Base-by-base conservation (phyloP, 2,888 invertebrate genomes). In the Neoaliturus tenellus region DNA sequence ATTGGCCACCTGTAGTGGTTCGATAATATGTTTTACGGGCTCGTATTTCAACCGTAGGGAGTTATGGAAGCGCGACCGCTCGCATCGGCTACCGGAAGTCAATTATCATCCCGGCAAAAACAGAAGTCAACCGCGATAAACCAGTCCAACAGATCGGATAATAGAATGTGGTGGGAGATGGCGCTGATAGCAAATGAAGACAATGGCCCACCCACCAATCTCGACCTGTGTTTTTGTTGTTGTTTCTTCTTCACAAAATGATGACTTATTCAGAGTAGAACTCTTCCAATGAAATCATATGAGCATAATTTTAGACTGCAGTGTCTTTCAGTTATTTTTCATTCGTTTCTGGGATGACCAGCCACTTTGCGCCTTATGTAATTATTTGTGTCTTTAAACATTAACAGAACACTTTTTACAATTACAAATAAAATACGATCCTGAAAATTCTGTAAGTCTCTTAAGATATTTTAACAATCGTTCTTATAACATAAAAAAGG, bases 1-100 rank as follows among this genome's bases (percentile, higher is more conserved):
- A 75, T 75, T 78, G 55, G 78, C 78, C 78, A 78, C 78, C 78
- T 78, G 78, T 55, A 31, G 75, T 78, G 28, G 48, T 69, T 41
- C 44, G 78, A 78, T 55, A 55, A 78, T 78, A 55, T 55, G 23
- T 33, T 78, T 78, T 78, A 55, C 35, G 23, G 25, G 33, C 17
- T n/a, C 78, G 55, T 78, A 78, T 78, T 28, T 78, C 71, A 75
- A 39, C 44, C 48, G 48, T 0, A 55, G 55, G n/a, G 48, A 71
- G 39, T 71, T 71, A 71, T 39, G 23, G 69, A n/a, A n/a, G 33
- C 33, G 14, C 33, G 14, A 17, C 67, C 8, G 69, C 35, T 69
- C 33, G 69, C 31, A 69, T 14, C 44, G 48, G 12, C 41, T 44
- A 75, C 73, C 73, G 73, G 73, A 75, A 75, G 39, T 39, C 73